Evolutionary conservation across 2,888 invertebrate genomes (phyloP).

Genomic region (Dasysyrphus albostriatus): DNA sequence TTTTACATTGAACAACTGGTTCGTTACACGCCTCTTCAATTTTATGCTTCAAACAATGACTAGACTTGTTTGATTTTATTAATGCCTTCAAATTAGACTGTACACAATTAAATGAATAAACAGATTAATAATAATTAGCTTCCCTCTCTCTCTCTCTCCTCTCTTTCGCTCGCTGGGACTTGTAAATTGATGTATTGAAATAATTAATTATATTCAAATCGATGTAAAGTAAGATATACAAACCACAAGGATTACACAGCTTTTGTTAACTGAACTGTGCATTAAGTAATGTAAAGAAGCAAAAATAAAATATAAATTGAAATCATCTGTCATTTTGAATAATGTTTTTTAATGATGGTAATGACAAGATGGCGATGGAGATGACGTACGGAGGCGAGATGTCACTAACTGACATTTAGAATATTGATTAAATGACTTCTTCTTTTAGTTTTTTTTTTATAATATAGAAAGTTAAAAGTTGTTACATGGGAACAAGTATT

Average conservation of each 20-base stretch:
- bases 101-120: constrained; percentile 9
- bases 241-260: constrained; percentile 25
- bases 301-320: constrained; percentile 18
- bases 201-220: constrained; percentile 23
- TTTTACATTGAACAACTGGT: background rate
- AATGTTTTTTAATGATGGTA: constrained; percentile 13
- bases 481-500: constrained; percentile 5
- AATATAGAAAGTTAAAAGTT: constrained; percentile 26
- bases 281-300: background rate
- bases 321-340: constrained; percentile 43
- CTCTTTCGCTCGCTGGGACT: too few species aligned
- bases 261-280: background rate
- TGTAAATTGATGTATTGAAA: constrained; percentile 7
- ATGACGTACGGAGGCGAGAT: background rate
- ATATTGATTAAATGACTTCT: constrained; percentile 28
- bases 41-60: background rate
- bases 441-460: background rate
- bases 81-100: constrained; percentile 7
- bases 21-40: constrained; percentile 14
- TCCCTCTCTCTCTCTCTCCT: too few species aligned
- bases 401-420: constrained; percentile 22
- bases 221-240: constrained; percentile 2
- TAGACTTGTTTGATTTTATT: constrained; percentile 14
- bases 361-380: constrained; percentile 24
- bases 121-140: constrained; percentile 21